These are phyloP conservation scores for Aporophyla lueneburgensis DNA, from an alignment of 2,888 invertebrate genomes.

Conservation along the genomic window DNA sequence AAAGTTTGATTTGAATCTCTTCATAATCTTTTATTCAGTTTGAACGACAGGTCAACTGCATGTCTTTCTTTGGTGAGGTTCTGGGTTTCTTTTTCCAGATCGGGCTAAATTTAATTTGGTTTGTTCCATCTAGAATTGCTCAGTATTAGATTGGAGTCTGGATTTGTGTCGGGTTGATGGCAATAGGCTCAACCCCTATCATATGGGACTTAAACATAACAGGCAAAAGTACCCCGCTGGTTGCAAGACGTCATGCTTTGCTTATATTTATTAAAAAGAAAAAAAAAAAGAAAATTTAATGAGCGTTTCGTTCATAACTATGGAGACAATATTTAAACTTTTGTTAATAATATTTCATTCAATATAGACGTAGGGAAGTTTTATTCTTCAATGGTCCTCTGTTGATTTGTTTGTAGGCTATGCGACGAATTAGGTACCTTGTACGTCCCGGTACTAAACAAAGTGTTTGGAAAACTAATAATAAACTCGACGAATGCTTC, in stretches of 20 bases:
- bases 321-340: slow-evolving; percentile 5
- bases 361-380: slow-evolving; percentile 11
- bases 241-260: too few relatives aligned
- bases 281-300: not conserved
- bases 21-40: not conserved
- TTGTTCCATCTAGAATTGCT: too few relatives aligned
- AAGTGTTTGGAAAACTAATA: slow-evolving; percentile 6
- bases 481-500: slow-evolving; percentile 17
- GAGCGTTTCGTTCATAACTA: not conserved
- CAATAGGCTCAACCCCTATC: too few relatives aligned
- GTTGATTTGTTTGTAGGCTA: slow-evolving; percentile 14
- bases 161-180: too few relatives aligned
- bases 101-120: too few relatives aligned
- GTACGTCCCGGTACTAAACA: slow-evolving; percentile 13
- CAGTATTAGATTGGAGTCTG: too few relatives aligned
- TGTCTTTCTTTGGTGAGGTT: too few relatives aligned
- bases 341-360: not conserved
- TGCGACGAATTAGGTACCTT: slow-evolving; percentile 10
- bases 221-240: too few relatives aligned
- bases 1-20: not conserved
- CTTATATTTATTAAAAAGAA: not conserved
- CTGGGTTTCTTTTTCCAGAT: too few relatives aligned
- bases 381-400: not conserved
- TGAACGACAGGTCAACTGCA: not conserved
- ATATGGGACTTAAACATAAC: too few relatives aligned